Evolutionary conservation across 2,888 invertebrate species (phyloP).

Genomic region (Yponomeuta sedellus): DNA sequence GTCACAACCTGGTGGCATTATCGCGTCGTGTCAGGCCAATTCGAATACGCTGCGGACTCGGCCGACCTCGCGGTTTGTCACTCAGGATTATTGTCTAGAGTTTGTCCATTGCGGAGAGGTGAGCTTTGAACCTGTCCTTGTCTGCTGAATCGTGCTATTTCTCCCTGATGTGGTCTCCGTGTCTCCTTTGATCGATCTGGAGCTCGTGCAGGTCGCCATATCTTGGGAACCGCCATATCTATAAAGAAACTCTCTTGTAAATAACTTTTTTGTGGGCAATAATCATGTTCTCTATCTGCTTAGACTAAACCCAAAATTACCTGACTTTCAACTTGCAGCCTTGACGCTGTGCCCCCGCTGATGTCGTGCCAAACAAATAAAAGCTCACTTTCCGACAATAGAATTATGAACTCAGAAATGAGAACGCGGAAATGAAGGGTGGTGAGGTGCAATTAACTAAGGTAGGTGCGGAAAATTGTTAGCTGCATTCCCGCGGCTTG

Average conservation of each 20-base stretch:
- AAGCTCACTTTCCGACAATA: not conserved
- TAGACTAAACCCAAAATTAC: too few relatives aligned
- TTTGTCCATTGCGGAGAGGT: not conserved
- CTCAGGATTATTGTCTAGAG: constrained; percentile 20
- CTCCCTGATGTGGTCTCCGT: too few relatives aligned
- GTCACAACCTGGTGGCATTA: constrained; percentile 62
- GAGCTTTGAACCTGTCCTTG: too few relatives aligned
- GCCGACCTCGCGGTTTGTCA: constrained; percentile 51
- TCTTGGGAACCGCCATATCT: too few relatives aligned
- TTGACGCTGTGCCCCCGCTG: too few relatives aligned
- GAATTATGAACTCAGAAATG: constrained; percentile 5
- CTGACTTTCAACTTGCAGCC: too few relatives aligned
- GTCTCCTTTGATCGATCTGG: too few relatives aligned
- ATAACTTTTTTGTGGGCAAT: too few relatives aligned
- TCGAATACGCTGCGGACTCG: constrained; percentile 38
- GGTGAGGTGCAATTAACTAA: constrained; percentile 1
- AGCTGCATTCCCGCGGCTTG: not conserved
- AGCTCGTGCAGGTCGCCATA: too few relatives aligned
- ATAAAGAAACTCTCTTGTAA: too few relatives aligned
- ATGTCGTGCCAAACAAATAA: not conserved
- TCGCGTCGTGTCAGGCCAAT: constrained; percentile 63
- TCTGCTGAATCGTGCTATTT: too few relatives aligned
- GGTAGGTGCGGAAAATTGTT: not conserved
- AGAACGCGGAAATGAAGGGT: constrained; percentile 12
- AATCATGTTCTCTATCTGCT: too few relatives aligned